A percentile compares a stretch with the other conserved stretches of the same genome.
These are phyloP conservation scores for Dermochelys coriacea DNA, from an alignment of 2,797 vertebrate species.

Conservation along the genomic window DNA sequence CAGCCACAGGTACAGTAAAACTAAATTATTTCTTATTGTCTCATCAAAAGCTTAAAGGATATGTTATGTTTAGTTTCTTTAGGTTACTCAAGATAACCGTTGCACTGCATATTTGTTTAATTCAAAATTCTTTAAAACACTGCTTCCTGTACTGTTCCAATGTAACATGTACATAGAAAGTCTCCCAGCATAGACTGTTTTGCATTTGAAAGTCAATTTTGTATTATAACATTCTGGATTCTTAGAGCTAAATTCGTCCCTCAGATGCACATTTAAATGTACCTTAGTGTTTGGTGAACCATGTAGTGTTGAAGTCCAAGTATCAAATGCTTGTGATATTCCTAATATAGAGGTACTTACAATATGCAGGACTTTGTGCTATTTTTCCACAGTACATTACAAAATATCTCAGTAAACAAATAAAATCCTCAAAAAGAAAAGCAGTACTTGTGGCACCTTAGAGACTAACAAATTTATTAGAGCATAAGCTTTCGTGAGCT, in stretches of 20 bases:
- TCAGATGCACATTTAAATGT: background rate
- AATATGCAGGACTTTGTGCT: background rate
- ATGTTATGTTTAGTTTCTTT: conserved; percentile 45
- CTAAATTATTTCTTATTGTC: conserved; percentile 37
- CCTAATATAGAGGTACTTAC: background rate
- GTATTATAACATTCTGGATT: background rate
- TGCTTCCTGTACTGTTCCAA: background rate
- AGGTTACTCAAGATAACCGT: conserved; percentile 33
- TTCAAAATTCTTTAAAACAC: conserved; percentile 32
- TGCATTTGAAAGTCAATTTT: conserved; percentile 25
- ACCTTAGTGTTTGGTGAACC: background rate
- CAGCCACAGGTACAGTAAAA: background rate
- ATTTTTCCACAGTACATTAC: background rate
- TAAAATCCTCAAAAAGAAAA: no score
- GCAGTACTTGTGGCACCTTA: no score
- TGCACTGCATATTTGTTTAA: conserved; percentile 33
- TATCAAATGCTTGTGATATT: background rate
- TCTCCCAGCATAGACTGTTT: background rate
- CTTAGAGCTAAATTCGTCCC: background rate
- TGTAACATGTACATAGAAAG: background rate
- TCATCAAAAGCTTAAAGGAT: conserved; percentile 44
- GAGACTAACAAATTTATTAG: no score
- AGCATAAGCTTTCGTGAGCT: no score
- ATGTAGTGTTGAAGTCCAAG: background rate
- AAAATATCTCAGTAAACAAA: background rate